Base-by-base conservation (phyloP, 1,140 invertebrate genomes). In the Stegodyphus dumicola region DNA sequence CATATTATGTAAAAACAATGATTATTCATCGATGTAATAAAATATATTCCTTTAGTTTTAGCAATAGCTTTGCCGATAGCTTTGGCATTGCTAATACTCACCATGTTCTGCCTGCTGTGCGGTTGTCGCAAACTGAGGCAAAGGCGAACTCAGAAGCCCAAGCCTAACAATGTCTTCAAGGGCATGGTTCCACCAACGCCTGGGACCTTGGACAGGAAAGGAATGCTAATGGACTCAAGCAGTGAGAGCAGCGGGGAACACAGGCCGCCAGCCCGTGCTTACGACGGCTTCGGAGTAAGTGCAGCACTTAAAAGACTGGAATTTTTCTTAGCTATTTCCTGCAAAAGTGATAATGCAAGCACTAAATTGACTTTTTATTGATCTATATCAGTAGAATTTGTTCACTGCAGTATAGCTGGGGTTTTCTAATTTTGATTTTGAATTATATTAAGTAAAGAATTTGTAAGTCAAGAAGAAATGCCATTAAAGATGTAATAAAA, bases 161-260 rank as follows among this genome's bases (percentile, higher is more conserved):
- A 74, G 18, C 17, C 48, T 1, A 33, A 33, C 33, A 74, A 77
- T 64, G 77, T 87, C 9, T 86, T 87, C 60, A 77, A 79, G 17
- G 87, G 83, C 15, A 86, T 87, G 78, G 87, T 73, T 7, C 71
- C 80, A 1, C 87, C 87, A 3, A 48, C 85, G 66, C 87, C 86
- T 11, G 89, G 88, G 6, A 91, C 89, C 18, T 88, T 90, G 17
- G 95, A 95, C 87, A 93, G 94, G 88, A 91, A 95, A 85, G 95
- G 94, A 0, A 95, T 96, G 92, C 90, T 87, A 13, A 78, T 91
- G 66, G 95, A 96, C 88, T 93, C 94, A 7, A 94, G 93, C 73
- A 95, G 94, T 86, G 95, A 96, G 89, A 93, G 93, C 13, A 95
- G 94, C 80, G 92, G 83, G 5, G 87, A 87, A 53, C 87, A 87